Conservation (phyloP, 2,888 invertebrate species). For the Hirtodrosophila trivittata region DNA sequence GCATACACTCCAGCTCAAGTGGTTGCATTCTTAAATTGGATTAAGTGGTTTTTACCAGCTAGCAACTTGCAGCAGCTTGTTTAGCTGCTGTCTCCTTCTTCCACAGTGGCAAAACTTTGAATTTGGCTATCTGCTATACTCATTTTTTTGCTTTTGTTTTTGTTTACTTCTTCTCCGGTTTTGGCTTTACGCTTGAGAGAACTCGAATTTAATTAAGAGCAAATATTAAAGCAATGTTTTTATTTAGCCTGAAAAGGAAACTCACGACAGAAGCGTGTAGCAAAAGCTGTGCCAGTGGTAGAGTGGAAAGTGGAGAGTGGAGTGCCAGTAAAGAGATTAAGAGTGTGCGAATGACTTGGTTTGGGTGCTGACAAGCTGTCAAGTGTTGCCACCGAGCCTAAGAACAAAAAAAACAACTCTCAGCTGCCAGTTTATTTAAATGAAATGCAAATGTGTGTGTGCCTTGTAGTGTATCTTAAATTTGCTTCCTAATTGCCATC, state of each 20-base stretch:
- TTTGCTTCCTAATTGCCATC: conserved; percentile 27
- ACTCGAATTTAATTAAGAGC: conserved; percentile 74
- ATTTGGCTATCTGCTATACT: conserved; percentile 12
- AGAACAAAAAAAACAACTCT: conserved; percentile 6
- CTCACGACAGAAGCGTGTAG: too few species aligned
- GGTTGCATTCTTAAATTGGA: conserved; percentile 80
- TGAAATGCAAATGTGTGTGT: conserved; percentile 12
- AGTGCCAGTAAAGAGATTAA: too few species aligned
- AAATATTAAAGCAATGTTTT: conserved; percentile 72
- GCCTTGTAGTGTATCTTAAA: neutral
- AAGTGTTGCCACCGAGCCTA: conserved; percentile 17
- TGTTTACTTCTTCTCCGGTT: conserved; percentile 40
- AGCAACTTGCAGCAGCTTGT: conserved; percentile 21
- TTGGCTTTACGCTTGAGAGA: conserved; percentile 61
- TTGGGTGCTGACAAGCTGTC: conserved; percentile 1
- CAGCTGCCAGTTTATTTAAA: conserved; percentile 33
- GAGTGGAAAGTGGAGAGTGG: too few species aligned
- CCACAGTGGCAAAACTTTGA: conserved; percentile 26
- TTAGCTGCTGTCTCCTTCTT: conserved; percentile 2
- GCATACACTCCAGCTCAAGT: conserved; percentile 66
- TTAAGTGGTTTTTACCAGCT: conserved; percentile 71
- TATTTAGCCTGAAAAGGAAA: conserved; percentile 34
- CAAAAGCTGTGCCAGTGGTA: too few species aligned
- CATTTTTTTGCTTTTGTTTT: neutral
- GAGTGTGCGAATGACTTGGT: conserved; percentile 1